Conservation (phyloP, 1,140 invertebrate species). For the Calephelis virginiensis region DNA sequence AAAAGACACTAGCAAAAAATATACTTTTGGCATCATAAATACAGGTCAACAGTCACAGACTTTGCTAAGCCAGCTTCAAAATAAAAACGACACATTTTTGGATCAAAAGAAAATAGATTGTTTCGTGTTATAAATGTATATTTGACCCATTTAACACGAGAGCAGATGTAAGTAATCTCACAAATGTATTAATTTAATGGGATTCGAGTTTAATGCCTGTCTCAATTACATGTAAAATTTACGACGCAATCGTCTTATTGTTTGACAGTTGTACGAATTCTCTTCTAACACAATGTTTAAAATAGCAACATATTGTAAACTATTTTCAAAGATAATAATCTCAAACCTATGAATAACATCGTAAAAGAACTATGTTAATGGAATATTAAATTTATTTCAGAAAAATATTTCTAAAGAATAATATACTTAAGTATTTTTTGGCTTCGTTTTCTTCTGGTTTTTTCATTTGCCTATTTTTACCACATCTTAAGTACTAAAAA, state of each 20-base stretch:
- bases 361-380: too few species aligned
- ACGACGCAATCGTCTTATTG: constrained; percentile 11
- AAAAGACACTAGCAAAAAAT: too few species aligned
- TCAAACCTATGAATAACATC: too few species aligned
- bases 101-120: background rate
- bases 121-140: constrained; percentile 6
- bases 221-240: constrained; percentile 14
- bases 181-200: constrained; percentile 12
- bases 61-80: too few species aligned
- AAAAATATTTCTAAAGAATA: too few species aligned
- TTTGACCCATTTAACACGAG: constrained; percentile 5
- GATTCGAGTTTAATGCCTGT: constrained; percentile 4
- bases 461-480: too few species aligned
- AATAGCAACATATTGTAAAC: background rate
- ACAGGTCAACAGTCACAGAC: too few species aligned
- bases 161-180: constrained; percentile 9
- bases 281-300: background rate
- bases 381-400: too few species aligned
- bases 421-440: too few species aligned
- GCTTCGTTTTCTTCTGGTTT: too few species aligned
- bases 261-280: constrained; percentile 3
- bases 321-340: background rate
- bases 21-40: too few species aligned
- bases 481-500: too few species aligned
- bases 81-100: background rate